Evolutionary conservation across 2,888 invertebrate species (phyloP).

Genomic region (Watsonalla binaria): DNA sequence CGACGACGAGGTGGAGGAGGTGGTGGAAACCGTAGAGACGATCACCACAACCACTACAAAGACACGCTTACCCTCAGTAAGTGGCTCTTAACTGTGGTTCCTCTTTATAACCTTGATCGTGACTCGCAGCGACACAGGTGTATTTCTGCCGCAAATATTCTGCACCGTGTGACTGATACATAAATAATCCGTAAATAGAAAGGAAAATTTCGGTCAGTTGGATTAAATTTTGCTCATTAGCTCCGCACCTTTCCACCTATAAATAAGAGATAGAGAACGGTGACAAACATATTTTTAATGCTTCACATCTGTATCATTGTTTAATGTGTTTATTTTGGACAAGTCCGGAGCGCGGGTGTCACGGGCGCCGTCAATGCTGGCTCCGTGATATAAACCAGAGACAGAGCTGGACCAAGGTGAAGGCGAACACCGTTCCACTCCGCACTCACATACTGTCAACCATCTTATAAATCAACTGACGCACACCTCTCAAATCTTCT

Average conservation of each 20-base stretch:
- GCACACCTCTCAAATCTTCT: conserved; percentile 34
- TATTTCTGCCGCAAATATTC: conserved; percentile 46
- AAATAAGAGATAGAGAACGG: conserved; percentile 29
- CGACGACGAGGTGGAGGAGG: conserved; percentile 43
- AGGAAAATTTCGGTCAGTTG: conserved; percentile 18
- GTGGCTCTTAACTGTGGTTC: conserved; percentile 20
- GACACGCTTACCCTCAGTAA: conserved; percentile 50
- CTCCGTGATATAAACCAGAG: conserved; percentile 62
- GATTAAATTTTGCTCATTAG: conserved; percentile 27
- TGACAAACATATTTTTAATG: conserved; percentile 52
- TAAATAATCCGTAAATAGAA: conserved; percentile 27
- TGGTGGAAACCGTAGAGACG: conserved; percentile 60
- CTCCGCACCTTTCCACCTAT: conserved; percentile 23
- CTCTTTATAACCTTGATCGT: conserved; percentile 36
- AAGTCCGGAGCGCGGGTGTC: conserved; percentile 51
- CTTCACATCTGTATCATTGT: conserved; percentile 52
- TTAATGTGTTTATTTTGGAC: conserved; percentile 63
- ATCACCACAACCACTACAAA: conserved; percentile 63
- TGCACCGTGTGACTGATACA: conserved; percentile 17
- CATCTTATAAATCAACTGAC: conserved; percentile 59
- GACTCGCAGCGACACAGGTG: conserved; percentile 30
- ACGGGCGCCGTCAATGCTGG: conserved; percentile 63
- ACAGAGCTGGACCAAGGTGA: conserved; percentile 62
- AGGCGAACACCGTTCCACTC: conserved; percentile 48
- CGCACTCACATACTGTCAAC: conserved; percentile 51